Base-by-base conservation (phyloP, 2,888 invertebrate genomes). In the Eudiplozoon nipponicum region DNA sequence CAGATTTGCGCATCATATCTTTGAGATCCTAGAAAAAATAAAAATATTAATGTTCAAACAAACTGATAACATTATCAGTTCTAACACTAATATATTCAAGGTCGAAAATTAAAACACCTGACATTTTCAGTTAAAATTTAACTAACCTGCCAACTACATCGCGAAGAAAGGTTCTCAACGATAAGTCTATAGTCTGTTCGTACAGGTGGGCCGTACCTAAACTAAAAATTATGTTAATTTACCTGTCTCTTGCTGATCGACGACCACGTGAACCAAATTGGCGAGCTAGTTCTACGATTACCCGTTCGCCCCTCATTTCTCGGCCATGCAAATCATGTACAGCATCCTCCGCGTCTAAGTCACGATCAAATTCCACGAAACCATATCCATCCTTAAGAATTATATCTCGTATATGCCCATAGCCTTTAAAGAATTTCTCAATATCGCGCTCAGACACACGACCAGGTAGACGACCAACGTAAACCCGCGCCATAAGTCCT, bases 141-240 rank as follows among this genome's bases (percentile, higher is more conserved):
- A 46, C 70, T 70, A 73, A 86, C 86, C 81, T 90, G 90, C 90
- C 90, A 94, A 65, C 84, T 84, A 55, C 84, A 80, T 53, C 86
- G 71, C 57, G 81, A 84, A 48, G 84, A 86, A 48, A 94, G 67
- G 65, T 94, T 94, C 63, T 90, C 86, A 51, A 94, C 81, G 58
- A 80, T 72, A 47, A 94, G 68, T 50, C 86, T 71, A 61, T 84
- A 76, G 21, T 90, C 84, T 50, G 90, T 90, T 53, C 90, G 70
- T 49, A 78, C 76, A 40, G 90, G 90, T 50, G 86, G 84, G 47
- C 86, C 86, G 61, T 84, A 90, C 65, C 81, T 19, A 37, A 11
- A 40, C 20, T 18, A n/a, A n/a, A n/a, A n/a, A n/a, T n/a, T n/a
- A n/a, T n/a, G n/a, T n/a, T 19, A 19, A 18, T 50, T 49, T 49